Evolutionary conservation across 2,113 vertebrate genomes (phyloP).

Genomic region (Mola mola): DNA sequence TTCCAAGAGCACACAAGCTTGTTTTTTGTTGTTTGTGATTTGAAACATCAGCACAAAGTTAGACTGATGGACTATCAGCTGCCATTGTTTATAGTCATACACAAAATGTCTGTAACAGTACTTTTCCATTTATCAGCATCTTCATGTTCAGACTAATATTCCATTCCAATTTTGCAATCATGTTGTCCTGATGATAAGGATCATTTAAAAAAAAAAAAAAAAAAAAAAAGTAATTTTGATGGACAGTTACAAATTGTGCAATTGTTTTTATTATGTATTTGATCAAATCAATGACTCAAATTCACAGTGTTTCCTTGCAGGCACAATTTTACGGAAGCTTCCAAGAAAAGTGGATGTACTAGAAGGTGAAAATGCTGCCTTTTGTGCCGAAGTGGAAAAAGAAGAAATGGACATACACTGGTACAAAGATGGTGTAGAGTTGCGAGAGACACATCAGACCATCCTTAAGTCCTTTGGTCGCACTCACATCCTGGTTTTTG

Average conservation of each 20-base stretch:
- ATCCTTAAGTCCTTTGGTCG: slow-evolving; percentile 93
- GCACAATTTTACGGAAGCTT: slow-evolving; percentile 85
- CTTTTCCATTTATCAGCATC: too few species aligned
- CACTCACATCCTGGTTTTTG: slow-evolving; percentile 93
- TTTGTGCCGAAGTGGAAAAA: slow-evolving; percentile 92
- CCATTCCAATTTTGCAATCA: too few species aligned
- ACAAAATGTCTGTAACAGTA: too few species aligned
- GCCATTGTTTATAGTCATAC: too few species aligned
- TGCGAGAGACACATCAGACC: slow-evolving; percentile 84
- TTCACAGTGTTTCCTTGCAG: slow-evolving; percentile 54
- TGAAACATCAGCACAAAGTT: too few species aligned
- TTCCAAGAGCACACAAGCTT: too few species aligned
- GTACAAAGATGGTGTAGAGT: slow-evolving; percentile 89
- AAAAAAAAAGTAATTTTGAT: background rate
- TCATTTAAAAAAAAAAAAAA: background rate
- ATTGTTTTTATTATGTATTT: too few species aligned
- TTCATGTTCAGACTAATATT: too few species aligned
- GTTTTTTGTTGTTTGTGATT: too few species aligned
- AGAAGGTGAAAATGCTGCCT: slow-evolving; percentile 95
- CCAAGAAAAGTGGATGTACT: slow-evolving; percentile 94
- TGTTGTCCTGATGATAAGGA: too few species aligned
- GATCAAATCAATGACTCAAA: background rate
- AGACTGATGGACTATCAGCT: too few species aligned
- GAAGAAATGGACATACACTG: slow-evolving; percentile 88
- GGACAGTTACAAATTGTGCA: background rate